Base-by-base conservation (phyloP, 2,888 invertebrate genomes). In the Ommatoiulus sabulosus region DNA sequence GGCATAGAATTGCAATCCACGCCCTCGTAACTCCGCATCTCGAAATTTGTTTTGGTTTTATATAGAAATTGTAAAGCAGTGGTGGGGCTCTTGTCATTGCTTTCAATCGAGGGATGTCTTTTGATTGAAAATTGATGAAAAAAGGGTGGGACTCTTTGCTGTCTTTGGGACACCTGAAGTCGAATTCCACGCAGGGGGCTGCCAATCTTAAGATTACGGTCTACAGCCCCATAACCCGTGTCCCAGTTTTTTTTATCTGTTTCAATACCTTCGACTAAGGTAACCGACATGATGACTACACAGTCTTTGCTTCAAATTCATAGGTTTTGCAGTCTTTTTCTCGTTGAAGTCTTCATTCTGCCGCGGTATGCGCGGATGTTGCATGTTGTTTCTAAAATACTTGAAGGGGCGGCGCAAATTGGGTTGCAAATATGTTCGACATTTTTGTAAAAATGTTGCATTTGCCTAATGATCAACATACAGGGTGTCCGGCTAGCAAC, bases 31-130 rank as follows among this genome's bases (percentile, higher is more conserved):
- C 80, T 80, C 35, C 80, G 35, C 80, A 80, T 80, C 80, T 80
- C 35, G 15, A 43, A 80, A 80, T 80, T 80, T 80, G 80, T 80
- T 80, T 80, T 80, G 80, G 80, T 35, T 80, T 80, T 35, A 80
- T 80, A 80, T 80, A 80, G 80, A 80, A 80, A 80, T 80, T 80
- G 80, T 80, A 80, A 80, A 80, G 80, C 80, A 80, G 80, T 80
- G 80, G 80, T 80, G 10, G 80, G 80, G 35, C 80, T 80, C 35
- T 80, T 80, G 80, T 80, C 80, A 80, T 80, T 80, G 80, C 80
- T 35, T 80, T 80, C 80, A 80, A 80, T 80, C 35, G 80, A 80
- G 80, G 80, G 80, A 43, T 35, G 80, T 80, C 80, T 80, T 80
- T 80, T 80, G 35, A 80, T 80, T 80, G 80, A 80, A 80, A 80